A percentile compares a stretch with the other conserved stretches of the same genome.
Evolutionary conservation across 2,113 vertebrate genomes (phyloP).

Genomic region (Sorex fumeus): DNA sequence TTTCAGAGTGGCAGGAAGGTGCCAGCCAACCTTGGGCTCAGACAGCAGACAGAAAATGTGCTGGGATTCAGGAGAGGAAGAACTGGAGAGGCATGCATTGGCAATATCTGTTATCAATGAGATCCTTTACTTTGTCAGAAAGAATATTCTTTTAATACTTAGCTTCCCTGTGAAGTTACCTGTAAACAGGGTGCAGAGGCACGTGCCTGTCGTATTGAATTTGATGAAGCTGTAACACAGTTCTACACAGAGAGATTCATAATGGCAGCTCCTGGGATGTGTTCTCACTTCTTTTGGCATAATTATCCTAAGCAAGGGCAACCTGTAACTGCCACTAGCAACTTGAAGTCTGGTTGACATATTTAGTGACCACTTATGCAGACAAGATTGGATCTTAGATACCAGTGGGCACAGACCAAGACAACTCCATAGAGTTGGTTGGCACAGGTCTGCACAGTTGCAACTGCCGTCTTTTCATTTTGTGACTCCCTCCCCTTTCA

Average conservation of each 20-base stretch:
- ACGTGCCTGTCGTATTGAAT: background rate
- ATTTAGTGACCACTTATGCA: background rate
- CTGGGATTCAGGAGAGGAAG: background rate
- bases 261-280: background rate
- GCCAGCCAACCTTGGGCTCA: background rate
- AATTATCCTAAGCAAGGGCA: background rate
- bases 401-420: background rate
- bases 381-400: background rate
- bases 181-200: conserved; percentile 5
- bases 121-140: conserved; percentile 3
- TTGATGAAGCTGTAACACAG: background rate
- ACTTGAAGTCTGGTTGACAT: background rate
- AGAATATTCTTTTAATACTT: conserved; percentile 38
- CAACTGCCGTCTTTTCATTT: background rate
- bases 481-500: background rate
- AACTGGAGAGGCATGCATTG: background rate
- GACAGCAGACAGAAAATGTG: conserved; percentile 26
- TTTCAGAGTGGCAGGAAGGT: background rate
- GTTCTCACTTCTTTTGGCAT: conserved; percentile 2
- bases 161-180: conserved; percentile 1
- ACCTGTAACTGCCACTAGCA: background rate
- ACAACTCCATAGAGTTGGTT: background rate
- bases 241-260: background rate
- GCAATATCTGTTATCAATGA: conserved; percentile 12
- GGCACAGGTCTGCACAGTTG: background rate